phyloP scores from a whole-genome alignment of 2,888 invertebrate genomes.

The Rhingia campestris region DNA sequence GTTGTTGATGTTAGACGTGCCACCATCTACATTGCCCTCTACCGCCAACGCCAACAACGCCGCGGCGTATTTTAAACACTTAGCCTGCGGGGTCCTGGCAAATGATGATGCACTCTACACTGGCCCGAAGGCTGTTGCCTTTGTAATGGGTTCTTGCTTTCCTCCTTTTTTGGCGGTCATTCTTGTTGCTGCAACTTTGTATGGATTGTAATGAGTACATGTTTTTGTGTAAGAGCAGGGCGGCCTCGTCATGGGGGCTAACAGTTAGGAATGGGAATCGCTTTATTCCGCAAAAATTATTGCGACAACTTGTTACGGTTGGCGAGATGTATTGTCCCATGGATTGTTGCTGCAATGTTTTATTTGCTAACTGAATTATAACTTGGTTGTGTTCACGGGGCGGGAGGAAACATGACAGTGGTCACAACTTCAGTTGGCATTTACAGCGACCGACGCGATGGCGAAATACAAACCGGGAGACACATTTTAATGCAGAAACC shows the following conservation, averaged over 20 bases:
- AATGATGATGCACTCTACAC: slow-evolving; percentile 72
- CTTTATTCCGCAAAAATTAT: slow-evolving; percentile 75
- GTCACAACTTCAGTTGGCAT: slow-evolving; percentile 70
- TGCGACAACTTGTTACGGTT: slow-evolving; percentile 77
- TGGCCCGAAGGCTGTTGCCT: slow-evolving; percentile 65
- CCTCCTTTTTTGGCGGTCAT: slow-evolving; percentile 63
- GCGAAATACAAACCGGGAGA: slow-evolving; percentile 52
- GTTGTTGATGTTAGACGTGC: slow-evolving; percentile 65
- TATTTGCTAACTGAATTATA: slow-evolving; percentile 74
- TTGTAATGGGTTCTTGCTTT: slow-evolving; percentile 51
- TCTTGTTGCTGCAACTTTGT: slow-evolving; percentile 71
- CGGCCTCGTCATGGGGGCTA: not conserved
- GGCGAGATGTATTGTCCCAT: slow-evolving; percentile 75
- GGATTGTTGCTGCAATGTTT: slow-evolving; percentile 73
- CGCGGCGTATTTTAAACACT: slow-evolving; percentile 69
- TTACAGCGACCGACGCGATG: slow-evolving; percentile 25
- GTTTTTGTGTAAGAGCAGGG: slow-evolving; percentile 33
- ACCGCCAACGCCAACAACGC: slow-evolving; percentile 21
- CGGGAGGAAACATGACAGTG: slow-evolving; percentile 58
- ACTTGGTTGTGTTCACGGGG: slow-evolving; percentile 24
- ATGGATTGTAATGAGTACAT: slow-evolving; percentile 65
- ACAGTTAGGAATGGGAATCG: slow-evolving; percentile 32
- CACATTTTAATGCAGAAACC: slow-evolving; percentile 65
- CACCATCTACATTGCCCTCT: not conserved
- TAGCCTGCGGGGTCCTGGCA: slow-evolving; percentile 66